Conservation (phyloP, 2,888 invertebrate species). For the Hololepta plana region DNA sequence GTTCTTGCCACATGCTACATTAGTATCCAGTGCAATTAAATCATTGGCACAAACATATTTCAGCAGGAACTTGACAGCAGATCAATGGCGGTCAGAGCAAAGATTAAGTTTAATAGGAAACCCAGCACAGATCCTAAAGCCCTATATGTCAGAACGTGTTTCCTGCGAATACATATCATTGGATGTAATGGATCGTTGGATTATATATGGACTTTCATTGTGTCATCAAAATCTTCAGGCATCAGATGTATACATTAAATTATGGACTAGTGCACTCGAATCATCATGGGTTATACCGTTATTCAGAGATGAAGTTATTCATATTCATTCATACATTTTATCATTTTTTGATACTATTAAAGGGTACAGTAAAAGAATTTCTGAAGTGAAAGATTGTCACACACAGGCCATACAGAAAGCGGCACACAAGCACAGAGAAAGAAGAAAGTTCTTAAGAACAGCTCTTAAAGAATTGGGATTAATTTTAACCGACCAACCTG, state of each 20-base stretch:
- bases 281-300: constrained; percentile 88
- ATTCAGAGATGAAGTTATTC: constrained; percentile 93
- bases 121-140: constrained; percentile 85
- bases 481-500: constrained; percentile 95
- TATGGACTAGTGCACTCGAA: constrained; percentile 85
- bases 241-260: constrained; percentile 59
- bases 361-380: constrained; percentile 78
- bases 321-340: constrained; percentile 86
- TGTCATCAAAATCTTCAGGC: constrained; percentile 71
- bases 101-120: constrained; percentile 87
- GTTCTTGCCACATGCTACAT: constrained; percentile 83
- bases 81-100: constrained; percentile 85
- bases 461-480: constrained; percentile 88
- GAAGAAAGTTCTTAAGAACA: constrained; percentile 88
- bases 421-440: constrained; percentile 80
- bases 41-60: constrained; percentile 80
- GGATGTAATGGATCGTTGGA: constrained; percentile 93
- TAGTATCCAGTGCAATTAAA: constrained; percentile 68
- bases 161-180: constrained; percentile 95
- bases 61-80: constrained; percentile 78
- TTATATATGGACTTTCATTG: constrained; percentile 84
- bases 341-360: constrained; percentile 89
- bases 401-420: constrained; percentile 80
- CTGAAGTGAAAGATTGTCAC: constrained; percentile 92
- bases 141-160: constrained; percentile 88